Evolutionary conservation across 2,888 invertebrate genomes (phyloP), one percentile per base, ranked within the genome.

Genomic region (Empis stercorea): DNA sequence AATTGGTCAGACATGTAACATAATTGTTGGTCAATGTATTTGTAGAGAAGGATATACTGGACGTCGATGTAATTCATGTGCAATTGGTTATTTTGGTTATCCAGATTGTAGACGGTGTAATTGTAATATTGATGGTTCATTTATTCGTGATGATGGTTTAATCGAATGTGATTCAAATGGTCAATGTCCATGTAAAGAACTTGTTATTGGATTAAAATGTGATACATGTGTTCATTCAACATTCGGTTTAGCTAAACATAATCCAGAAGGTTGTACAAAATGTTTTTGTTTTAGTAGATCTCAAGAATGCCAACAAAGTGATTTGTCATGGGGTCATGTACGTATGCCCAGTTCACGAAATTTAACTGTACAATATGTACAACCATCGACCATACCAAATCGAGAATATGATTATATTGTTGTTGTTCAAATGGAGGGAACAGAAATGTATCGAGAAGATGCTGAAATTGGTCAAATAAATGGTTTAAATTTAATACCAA

Each of bases 221-320:
- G 80, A 86, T 60, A 68, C 73, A 14, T 99, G 97, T 68, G 78
- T 79, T 54, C 76, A 80, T 37, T 86, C 88, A 16, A 87, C 91
- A 0, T 97, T 96, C 66, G 91, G 93, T 0, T 70, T 97, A 20
- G 78, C 86, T 0, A 69, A 68, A 0, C 76, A 79, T 40, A 91
- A 87, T 66, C 80, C 84, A 0, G 78, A 78, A 46, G 97, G 97
- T 9, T 99, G 97, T 66, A 91, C 91, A 1, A 80, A 84, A 49
- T 99, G 97, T 68, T 97, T 94, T 75, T 99, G 97, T 71, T 99
- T 96, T 70, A 89, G 87, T 0, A 76, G 92, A 58, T 84, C 86
- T 43, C 74, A 79, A 4, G 75, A 76, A 46, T 97, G 96, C 66
- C 72, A 75, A 32, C 88, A 92, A 66, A 86, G 91, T 1, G 76